Conservation (phyloP, 1,140 invertebrate species). For the Drosophila nannoptera region DNA sequence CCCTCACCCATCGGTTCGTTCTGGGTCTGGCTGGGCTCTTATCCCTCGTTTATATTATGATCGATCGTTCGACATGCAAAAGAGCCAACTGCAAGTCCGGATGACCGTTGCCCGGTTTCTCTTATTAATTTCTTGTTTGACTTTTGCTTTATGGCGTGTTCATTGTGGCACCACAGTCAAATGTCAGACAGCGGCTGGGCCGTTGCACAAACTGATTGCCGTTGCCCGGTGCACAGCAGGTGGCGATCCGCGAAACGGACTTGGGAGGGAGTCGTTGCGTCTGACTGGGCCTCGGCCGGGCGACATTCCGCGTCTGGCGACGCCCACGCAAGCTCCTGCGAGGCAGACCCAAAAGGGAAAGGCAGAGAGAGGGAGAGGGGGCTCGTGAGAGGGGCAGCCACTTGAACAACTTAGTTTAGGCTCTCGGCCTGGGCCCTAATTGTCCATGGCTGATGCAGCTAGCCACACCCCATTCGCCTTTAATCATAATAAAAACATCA, state of each 20-base stretch:
- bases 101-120: slow-evolving; percentile 32
- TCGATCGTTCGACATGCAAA: slow-evolving; percentile 76
- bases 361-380: background rate
- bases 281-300: slow-evolving; percentile 38
- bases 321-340: slow-evolving; percentile 25
- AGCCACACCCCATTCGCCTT: slow-evolving; percentile 51
- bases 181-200: slow-evolving; percentile 48
- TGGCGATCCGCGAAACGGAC: slow-evolving; percentile 29
- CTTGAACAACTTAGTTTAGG: slow-evolving; percentile 36
- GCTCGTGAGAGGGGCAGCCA: slow-evolving; percentile 6
- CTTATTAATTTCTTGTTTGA: slow-evolving; percentile 78
- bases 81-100: slow-evolving; percentile 56
- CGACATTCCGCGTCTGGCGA: slow-evolving; percentile 45
- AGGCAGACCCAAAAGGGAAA: too few species aligned
- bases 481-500: slow-evolving; percentile 77
- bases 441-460: slow-evolving; percentile 65
- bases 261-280: slow-evolving; percentile 55
- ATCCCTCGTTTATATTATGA: slow-evolving; percentile 76
- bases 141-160: slow-evolving; percentile 77
- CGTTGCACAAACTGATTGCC: slow-evolving; percentile 70
- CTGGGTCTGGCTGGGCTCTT: background rate
- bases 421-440: slow-evolving; percentile 39
- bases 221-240: slow-evolving; percentile 65
- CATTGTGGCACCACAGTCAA: slow-evolving; percentile 67
- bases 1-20: too few species aligned